Base-by-base conservation (phyloP, 2,113 vertebrate species). In the Semnopithecus entellus region DNA sequence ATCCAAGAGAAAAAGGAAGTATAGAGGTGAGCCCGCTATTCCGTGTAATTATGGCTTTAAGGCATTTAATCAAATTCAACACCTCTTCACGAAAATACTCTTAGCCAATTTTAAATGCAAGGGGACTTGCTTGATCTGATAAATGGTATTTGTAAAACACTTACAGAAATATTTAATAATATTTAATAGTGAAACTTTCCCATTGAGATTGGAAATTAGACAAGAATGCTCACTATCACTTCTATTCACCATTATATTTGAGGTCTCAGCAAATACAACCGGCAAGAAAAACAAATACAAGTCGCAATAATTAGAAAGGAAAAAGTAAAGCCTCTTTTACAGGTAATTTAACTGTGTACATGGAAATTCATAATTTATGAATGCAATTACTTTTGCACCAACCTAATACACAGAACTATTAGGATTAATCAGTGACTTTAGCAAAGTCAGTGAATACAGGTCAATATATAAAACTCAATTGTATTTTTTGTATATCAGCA, bases 241-340 rank as follows among this genome's bases (percentile, higher is more conserved):
- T 38, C 50, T 75, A 50, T 11, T 55, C 73, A 30, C 16, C 52
- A 20, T 38, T 57, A 23, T 17, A 25, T 57, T 48, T 50, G 55
- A 88, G 11, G 52, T 84, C 57, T 88, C 43, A 76, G 85, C 23
- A 78, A 92, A 78, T 7, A 6, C 38, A 85, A 93, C 8, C 91
- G 32, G 23, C 9, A 78, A 78, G 73, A 59, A 64, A 88, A 95
- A 52, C 20, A 95, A 88, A 94, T 22, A 45, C 73, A 97, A 70
- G 43, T 40, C 27, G 61, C 13, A 59, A 40, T 38, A 6, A 82
- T 32, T 76, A 40, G 57, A 52, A 76, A 91, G 17, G 11, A 61
- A 76, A 88, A 80, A 50, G 32, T 5, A 81, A 90, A 93, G 75
- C 22, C 40, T 35, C 17, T 88, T 94, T 88, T 35, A 7, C 3